A percentile compares a stretch with the other conserved stretches of the same genome.
Evolutionary conservation across 1,140 invertebrate genomes (phyloP).

Genomic region (Aphis gossypii): DNA sequence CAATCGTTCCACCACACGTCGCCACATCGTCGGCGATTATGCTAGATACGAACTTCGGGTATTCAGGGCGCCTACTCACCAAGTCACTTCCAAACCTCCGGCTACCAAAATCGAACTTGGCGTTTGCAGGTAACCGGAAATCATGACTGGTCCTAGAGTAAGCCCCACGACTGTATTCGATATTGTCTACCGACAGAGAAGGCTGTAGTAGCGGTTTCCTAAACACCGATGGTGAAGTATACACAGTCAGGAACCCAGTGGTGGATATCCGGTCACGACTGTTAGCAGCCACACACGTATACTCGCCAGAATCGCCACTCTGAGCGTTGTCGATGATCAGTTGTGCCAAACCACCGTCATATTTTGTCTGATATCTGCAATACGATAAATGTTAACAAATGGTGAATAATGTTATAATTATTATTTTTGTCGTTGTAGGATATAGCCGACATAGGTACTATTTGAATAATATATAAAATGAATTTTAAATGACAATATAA

Average conservation of each 20-base stretch:
- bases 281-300: slow-evolving; percentile 78
- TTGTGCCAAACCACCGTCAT: slow-evolving; percentile 73
- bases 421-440: neutral
- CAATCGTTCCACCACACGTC: slow-evolving; percentile 35
- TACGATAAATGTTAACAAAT: neutral
- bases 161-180: neutral
- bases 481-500: too few relatives aligned
- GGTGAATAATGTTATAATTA: neutral
- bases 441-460: too few relatives aligned
- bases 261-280: slow-evolving; percentile 74
- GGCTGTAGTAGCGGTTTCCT: neutral
- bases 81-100: neutral
- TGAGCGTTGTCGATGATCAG: slow-evolving; percentile 76
- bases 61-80: neutral
- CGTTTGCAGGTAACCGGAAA: neutral
- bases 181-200: neutral
- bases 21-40: slow-evolving; percentile 31
- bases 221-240: slow-evolving; percentile 30
- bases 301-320: slow-evolving; percentile 75
- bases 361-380: slow-evolving; percentile 59
- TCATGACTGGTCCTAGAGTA: neutral
- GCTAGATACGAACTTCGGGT: neutral
- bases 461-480: too few relatives aligned
- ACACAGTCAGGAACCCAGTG: slow-evolving; percentile 75
- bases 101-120: neutral